Conservation (phyloP, 2,113 vertebrate genomes). For the Vicugna pacos region DNA sequence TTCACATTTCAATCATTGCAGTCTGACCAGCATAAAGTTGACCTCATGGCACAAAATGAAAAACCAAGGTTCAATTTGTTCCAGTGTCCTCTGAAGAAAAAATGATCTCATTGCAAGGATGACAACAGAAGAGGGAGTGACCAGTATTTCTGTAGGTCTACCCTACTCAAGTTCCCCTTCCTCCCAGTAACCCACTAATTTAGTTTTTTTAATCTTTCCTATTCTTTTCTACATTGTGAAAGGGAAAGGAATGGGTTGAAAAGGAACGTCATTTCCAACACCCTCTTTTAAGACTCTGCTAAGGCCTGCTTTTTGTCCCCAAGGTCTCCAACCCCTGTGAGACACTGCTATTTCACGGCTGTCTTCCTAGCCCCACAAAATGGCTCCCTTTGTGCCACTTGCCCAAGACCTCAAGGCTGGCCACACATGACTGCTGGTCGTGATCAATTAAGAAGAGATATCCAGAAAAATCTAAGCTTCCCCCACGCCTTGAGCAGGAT, state of each 20-base stretch:
- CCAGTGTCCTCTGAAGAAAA: slow-evolving; percentile 29
- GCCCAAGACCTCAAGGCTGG: slow-evolving; percentile 67
- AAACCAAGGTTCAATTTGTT: neutral
- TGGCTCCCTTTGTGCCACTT: slow-evolving; percentile 80
- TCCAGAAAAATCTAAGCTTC: neutral
- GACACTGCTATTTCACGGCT: neutral
- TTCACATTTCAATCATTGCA: neutral
- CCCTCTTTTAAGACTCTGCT: slow-evolving; percentile 59
- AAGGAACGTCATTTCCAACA: neutral
- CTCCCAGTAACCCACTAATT: neutral
- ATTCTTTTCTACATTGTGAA: neutral
- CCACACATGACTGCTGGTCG: neutral
- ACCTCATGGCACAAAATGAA: slow-evolving; percentile 40
- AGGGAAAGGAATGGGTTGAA: neutral
- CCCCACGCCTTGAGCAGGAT: neutral
- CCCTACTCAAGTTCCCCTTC: neutral
- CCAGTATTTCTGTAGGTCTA: neutral
- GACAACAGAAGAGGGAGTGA: slow-evolving; percentile 56
- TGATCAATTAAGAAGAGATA: neutral
- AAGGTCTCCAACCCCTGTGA: slow-evolving; percentile 39
- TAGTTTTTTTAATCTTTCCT: neutral
- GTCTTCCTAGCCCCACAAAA: slow-evolving; percentile 67
- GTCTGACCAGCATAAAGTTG: slow-evolving; percentile 29
- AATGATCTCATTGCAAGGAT: slow-evolving; percentile 28
- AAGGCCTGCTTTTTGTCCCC: slow-evolving; percentile 66